Percentiles rank a stretch among this genome's conserved stretches.
phyloP scores from a whole-genome alignment of 2,113 vertebrate genomes.

The Acinonyx jubatus region DNA sequence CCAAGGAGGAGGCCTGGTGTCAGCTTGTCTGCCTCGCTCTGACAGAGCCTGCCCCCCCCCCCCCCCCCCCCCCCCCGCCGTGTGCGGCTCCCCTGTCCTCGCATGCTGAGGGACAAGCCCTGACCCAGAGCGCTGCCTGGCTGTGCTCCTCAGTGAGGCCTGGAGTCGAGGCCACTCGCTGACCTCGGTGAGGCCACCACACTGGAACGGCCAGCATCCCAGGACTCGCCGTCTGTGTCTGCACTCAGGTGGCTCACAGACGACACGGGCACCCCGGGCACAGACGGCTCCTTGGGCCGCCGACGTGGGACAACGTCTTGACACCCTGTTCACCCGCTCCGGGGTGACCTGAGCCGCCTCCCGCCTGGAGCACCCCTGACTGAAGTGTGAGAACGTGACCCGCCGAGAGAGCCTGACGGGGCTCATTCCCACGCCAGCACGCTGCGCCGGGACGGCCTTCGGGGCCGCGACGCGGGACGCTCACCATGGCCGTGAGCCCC shows the following conservation, averaged over 20 bases:
- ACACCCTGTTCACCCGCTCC: background rate
- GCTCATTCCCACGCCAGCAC: background rate
- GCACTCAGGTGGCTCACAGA: background rate
- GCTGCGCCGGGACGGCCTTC: background rate
- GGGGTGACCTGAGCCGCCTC: background rate
- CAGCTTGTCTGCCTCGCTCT: background rate
- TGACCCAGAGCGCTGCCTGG: too few relatives aligned
- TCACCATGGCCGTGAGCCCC: too few relatives aligned
- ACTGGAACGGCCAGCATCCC: background rate
- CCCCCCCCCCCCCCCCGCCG: too few relatives aligned
- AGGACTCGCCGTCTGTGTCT: background rate
- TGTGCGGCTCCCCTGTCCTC: too few relatives aligned
- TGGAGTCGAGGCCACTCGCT: too few relatives aligned
- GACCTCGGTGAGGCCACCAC: background rate
- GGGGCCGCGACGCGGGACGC: background rate
- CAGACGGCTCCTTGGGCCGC: background rate
- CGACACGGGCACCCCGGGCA: background rate
- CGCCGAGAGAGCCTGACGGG: too few relatives aligned
- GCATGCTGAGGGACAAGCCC: too few relatives aligned
- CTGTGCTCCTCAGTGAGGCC: background rate
- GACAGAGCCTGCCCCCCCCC: background rate
- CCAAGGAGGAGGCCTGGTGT: background rate
- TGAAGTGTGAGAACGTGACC: background rate
- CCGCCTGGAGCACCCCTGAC: background rate
- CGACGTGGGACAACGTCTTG: rapidly evolving